These are phyloP conservation scores for Acanthoscelides obtectus DNA, from an alignment of 2,888 invertebrate genomes.

Conservation along the genomic window DNA sequence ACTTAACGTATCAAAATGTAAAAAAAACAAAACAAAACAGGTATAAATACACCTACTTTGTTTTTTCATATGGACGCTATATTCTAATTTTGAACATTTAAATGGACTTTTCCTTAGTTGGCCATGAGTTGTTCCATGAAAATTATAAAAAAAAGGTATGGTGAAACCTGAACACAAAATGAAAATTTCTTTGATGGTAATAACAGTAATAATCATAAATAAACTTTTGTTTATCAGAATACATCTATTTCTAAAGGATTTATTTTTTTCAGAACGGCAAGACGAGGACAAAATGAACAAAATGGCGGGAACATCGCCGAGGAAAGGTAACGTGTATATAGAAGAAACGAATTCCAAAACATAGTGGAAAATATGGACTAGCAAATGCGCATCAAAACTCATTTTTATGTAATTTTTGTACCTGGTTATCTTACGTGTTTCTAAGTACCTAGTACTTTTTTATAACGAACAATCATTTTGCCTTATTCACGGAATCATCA, in stretches of 20 bases:
- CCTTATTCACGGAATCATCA: not conserved
- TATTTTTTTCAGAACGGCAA: slow-evolving; percentile 45
- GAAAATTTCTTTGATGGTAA: no score
- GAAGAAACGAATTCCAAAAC: slow-evolving; percentile 41
- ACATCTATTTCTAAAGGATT: not conserved
- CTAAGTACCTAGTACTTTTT: not conserved
- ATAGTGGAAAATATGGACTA: slow-evolving; percentile 6
- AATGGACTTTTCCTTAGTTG: no score
- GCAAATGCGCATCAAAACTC: not conserved
- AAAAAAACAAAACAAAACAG: no score
- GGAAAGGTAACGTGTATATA: slow-evolving; percentile 48
- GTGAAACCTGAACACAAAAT: no score
- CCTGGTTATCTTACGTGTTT: not conserved
- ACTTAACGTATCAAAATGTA: no score
- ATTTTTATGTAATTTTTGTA: not conserved
- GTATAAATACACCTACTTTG: no score
- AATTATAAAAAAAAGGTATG: no score
- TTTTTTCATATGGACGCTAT: no score
- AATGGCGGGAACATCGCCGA: slow-evolving; percentile 27
- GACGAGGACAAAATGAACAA: slow-evolving; percentile 37
- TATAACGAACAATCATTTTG: not conserved
- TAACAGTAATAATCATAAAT: no score
- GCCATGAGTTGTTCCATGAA: no score
- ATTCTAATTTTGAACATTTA: no score
- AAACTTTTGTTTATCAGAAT: no score